Percentiles rank a stretch among this genome's conserved stretches.
Evolutionary conservation across 2,113 vertebrate genomes (phyloP).

Genomic region (Gymnobelideus leadbeateri): DNA sequence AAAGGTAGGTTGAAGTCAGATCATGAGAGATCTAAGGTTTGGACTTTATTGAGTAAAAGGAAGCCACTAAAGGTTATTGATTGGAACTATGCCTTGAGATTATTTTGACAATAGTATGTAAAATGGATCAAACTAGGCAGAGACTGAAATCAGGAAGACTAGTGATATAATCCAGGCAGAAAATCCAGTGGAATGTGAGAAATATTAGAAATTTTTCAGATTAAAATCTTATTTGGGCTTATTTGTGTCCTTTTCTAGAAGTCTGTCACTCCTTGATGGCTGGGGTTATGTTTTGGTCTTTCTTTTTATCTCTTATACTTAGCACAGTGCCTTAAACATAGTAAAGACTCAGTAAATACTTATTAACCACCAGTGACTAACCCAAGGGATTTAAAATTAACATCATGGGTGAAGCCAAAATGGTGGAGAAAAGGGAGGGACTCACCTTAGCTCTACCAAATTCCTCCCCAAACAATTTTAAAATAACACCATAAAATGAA

Average conservation of each 20-base stretch:
- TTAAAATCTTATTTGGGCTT: neutral
- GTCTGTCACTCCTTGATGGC: neutral
- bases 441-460: too few relatives aligned
- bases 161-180: neutral
- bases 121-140: neutral
- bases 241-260: neutral
- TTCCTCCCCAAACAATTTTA: too few relatives aligned
- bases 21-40: neutral
- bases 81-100: neutral
- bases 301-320: neutral
- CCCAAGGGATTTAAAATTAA: too few relatives aligned
- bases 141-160: neutral
- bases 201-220: neutral
- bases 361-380: too few relatives aligned
- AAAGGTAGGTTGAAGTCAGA: neutral
- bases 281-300: neutral
- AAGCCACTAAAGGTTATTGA: neutral
- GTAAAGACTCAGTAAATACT: too few relatives aligned
- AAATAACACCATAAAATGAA: too few relatives aligned
- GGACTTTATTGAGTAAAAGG: neutral
- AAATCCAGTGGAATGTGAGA: neutral
- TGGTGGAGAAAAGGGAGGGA: too few relatives aligned
- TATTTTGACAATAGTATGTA: neutral
- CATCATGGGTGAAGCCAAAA: too few relatives aligned
- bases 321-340: neutral